Base-by-base conservation (phyloP, 2,113 vertebrate species). In the Chroicocephalus ridibundus region DNA sequence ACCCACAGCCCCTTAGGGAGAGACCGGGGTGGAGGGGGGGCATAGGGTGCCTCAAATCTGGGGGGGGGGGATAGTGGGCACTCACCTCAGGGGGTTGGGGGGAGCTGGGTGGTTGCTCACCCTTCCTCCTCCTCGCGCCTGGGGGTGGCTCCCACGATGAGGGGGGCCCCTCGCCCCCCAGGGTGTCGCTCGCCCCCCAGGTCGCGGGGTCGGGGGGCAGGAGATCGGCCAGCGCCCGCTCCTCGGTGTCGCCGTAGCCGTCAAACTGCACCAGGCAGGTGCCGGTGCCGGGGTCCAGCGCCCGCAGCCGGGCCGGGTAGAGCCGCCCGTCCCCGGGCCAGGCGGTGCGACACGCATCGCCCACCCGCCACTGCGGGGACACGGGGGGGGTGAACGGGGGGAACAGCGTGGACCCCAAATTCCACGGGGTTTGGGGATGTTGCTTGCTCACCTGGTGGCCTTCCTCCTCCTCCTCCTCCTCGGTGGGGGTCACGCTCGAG, bases 301-400 rank as follows among this genome's bases (percentile, higher is more conserved):
- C 92, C 75, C 60, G 75, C 27, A 96, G 66, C 8, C 51, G 84
- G 7, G 96, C 93, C 3, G 81, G 83, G 74, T 96, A 91, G 17
- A 93, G 79, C 54, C 31, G 70, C 40, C 94, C 93, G 26, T 96
- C 94, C 80, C 86, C 94, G 13, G 61, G 36, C 96, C 94, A 96
- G 27, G 42, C 18, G 8, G 71, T 31, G 38, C 52, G 32, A 58
- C 94, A 94, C 61, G 66, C 57, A 4, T 93, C 92, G 4, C 97
- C 97, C 61, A 97, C 96, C 36, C 5, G 25, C 97, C 97, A 97
- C 97, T 96, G 80, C 14, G 20, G 57, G 65, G 82, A 76, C 11
- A 31, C 11, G 9, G 21, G 1, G 1, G 38, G 34, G 7, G 10
- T 18, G 42, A 44, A n/a, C 13, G 3, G 32, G 32, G 36, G 36